Evolutionary conservation across 2,888 invertebrate species (phyloP).

Genomic region (Nephrocerus scutellatus): DNA sequence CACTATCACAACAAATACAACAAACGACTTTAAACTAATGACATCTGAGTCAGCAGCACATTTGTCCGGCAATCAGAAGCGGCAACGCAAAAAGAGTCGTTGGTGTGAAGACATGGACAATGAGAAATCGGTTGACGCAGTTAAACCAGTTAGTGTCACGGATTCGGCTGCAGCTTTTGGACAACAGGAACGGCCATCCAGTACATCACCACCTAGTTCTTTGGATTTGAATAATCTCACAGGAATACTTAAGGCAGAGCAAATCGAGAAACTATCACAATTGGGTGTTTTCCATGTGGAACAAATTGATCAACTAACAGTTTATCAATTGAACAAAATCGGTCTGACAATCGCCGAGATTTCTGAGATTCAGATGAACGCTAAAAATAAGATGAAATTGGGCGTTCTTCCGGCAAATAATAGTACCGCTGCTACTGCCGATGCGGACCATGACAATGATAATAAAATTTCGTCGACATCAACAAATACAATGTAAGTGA

Average conservation of each 20-base stretch:
- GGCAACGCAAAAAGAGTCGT: too few species aligned
- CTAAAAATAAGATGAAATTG: slow-evolving; percentile 54
- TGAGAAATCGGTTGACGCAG: too few species aligned
- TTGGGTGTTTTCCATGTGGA: slow-evolving; percentile 58
- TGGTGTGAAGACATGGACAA: too few species aligned
- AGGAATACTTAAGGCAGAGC: slow-evolving; percentile 53
- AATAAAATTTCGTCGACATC: not conserved
- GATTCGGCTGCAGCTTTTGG: not conserved
- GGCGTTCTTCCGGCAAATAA: slow-evolving; percentile 37
- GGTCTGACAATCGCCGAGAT: slow-evolving; percentile 57
- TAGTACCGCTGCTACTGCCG: slow-evolving; percentile 4
- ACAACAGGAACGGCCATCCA: slow-evolving; percentile 19
- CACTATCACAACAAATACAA: slow-evolving; percentile 36
- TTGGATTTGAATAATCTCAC: slow-evolving; percentile 55
- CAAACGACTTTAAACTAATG: not conserved
- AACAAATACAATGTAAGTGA: slow-evolving; percentile 14
- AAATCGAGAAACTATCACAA: slow-evolving; percentile 55
- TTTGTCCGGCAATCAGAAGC: not conserved
- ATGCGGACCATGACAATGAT: not conserved
- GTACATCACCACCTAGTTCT: slow-evolving; percentile 42
- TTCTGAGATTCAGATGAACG: slow-evolving; percentile 57
- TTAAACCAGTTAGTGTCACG: slow-evolving; percentile 19
- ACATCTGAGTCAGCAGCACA: not conserved
- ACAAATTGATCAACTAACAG: slow-evolving; percentile 56
- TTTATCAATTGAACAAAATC: slow-evolving; percentile 55